These are phyloP conservation scores for Cyprinus carpio DNA, from an alignment of 2,113 vertebrate species.

Conservation along the genomic window DNA sequence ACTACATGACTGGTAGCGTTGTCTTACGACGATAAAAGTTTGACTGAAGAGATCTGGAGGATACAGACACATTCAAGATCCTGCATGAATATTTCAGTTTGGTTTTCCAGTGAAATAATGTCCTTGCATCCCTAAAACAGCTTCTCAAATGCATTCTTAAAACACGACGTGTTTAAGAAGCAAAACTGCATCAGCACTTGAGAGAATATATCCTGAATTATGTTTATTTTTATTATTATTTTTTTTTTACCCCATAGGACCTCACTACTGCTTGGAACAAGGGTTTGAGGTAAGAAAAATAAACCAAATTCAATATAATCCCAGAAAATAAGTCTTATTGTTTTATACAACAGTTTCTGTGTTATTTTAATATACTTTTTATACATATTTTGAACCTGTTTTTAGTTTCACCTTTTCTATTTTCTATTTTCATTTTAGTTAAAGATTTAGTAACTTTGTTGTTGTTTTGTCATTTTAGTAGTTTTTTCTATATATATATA, in stretches of 20 bases:
- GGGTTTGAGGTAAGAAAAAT: not conserved
- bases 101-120: not conserved
- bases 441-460: no score
- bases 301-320: not conserved
- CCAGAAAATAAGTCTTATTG: no score
- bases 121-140: not conserved
- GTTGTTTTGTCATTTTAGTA: no score
- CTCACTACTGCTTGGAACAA: not conserved
- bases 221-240: not conserved
- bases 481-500: no score
- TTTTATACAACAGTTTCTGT: no score
- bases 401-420: no score
- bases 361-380: no score
- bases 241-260: not conserved
- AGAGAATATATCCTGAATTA: not conserved
- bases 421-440: no score
- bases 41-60: not conserved
- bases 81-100: not conserved
- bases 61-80: not conserved
- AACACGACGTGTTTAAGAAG: not conserved
- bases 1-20: not conserved
- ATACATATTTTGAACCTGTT: no score
- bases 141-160: not conserved
- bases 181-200: not conserved
- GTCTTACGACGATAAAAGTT: not conserved